Conservation (phyloP, 1,140 invertebrate species). For the Trichonephila inaurata region DNA sequence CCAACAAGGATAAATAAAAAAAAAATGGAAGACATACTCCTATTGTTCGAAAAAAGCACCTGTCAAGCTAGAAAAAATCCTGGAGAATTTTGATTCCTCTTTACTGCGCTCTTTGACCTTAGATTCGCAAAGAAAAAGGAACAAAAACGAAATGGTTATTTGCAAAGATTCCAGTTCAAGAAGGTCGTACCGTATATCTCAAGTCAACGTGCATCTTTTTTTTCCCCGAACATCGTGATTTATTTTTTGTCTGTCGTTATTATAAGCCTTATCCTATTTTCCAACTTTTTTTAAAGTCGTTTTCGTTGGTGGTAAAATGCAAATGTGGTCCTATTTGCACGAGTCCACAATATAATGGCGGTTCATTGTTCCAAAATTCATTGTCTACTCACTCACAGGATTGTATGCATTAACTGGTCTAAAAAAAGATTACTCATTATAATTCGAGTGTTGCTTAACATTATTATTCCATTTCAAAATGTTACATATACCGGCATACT, state of each 20-base stretch:
- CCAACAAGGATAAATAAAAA: neutral
- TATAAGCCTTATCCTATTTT: constrained; percentile 60
- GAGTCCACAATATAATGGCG: neutral
- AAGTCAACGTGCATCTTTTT: neutral
- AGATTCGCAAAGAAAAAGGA: constrained; percentile 15
- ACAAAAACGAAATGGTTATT: constrained; percentile 37
- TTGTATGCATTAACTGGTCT: constrained; percentile 10
- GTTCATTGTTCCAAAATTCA: constrained; percentile 49
- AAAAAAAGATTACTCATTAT: constrained; percentile 29
- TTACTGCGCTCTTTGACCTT: constrained; percentile 64
- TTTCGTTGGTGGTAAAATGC: constrained; percentile 53
- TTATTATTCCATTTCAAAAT: constrained; percentile 11
- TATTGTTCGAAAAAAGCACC: constrained; percentile 64
- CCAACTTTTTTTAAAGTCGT: neutral
- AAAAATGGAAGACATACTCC: constrained; percentile 19
- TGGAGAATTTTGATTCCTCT: constrained; percentile 67
- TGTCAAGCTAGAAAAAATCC: constrained; percentile 41
- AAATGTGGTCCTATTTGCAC: constrained; percentile 23
- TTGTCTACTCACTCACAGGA: constrained; percentile 10
- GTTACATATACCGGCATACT: neutral
- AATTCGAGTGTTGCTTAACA: neutral
- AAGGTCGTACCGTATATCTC: constrained; percentile 34
- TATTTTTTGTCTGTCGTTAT: constrained; percentile 39
- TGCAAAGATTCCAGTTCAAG: constrained; percentile 67
- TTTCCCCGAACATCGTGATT: constrained; percentile 29